Conservation (phyloP, 2,888 invertebrate genomes). For the Hipparchia semele region DNA sequence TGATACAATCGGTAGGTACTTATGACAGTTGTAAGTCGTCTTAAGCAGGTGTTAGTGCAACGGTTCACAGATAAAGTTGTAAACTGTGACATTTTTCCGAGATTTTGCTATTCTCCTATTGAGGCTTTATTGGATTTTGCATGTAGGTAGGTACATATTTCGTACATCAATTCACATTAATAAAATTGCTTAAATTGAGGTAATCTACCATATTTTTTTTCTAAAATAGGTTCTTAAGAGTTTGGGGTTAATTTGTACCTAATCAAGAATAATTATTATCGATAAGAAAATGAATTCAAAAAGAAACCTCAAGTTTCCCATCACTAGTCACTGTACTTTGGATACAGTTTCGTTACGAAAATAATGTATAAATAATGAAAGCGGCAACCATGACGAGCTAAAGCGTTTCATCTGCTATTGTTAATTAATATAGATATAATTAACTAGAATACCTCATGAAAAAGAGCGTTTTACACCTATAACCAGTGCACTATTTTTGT, state of each 20-base stretch:
- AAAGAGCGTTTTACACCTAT: conserved; percentile 15
- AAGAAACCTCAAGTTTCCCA: neutral
- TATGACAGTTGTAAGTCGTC: conserved; percentile 9
- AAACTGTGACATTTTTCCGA: neutral
- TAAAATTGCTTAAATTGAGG: too few species aligned
- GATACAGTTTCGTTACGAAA: conserved; percentile 34
- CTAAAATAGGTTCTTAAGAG: neutral
- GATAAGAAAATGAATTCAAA: neutral
- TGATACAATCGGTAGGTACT: conserved; percentile 5
- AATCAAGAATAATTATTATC: neutral
- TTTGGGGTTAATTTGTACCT: neutral
- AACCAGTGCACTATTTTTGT: conserved; percentile 2
- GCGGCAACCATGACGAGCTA: conserved; percentile 62
- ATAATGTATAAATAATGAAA: conserved; percentile 52
- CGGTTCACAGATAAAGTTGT: neutral
- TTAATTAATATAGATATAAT: conserved; percentile 68
- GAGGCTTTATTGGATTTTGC: neutral
- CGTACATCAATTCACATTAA: too few species aligned
- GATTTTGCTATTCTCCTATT: neutral
- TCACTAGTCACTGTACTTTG: conserved; percentile 18
- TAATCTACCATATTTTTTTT: too few species aligned
- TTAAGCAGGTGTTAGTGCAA: conserved; percentile 2
- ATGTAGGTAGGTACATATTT: too few species aligned
- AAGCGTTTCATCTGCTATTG: conserved; percentile 61
- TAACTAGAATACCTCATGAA: conserved; percentile 44